Evolutionary conservation across 2,888 invertebrate genomes (phyloP).

Genomic region (Hirtodrosophila duncani): DNA sequence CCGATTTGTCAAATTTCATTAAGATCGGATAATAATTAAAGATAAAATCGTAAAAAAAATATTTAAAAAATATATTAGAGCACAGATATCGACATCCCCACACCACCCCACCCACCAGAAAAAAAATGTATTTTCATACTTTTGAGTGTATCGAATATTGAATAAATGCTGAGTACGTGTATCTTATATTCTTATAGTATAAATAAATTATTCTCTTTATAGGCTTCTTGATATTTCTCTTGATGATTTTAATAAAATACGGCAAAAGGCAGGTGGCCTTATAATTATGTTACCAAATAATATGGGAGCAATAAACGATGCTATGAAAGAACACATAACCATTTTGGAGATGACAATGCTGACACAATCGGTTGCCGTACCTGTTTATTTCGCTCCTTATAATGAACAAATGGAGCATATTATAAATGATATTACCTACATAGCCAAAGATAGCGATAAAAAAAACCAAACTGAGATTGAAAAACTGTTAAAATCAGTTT

Average conservation of each 20-base stretch:
- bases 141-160: too few species aligned
- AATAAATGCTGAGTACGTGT: too few species aligned
- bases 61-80: too few species aligned
- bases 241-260: slow-evolving; percentile 86
- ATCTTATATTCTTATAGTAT: not conserved
- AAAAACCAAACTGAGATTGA: slow-evolving; percentile 86
- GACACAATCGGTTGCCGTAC: slow-evolving; percentile 87
- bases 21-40: too few species aligned
- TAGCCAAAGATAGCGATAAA: slow-evolving; percentile 48
- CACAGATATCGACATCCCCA: too few species aligned
- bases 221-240: slow-evolving; percentile 87
- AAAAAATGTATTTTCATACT: too few species aligned
- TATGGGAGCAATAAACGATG: slow-evolving; percentile 81
- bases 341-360: slow-evolving; percentile 90
- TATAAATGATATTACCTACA: slow-evolving; percentile 84
- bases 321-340: slow-evolving; percentile 87
- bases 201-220: not conserved
- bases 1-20: too few species aligned
- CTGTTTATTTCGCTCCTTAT: slow-evolving; percentile 92
- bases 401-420: slow-evolving; percentile 86
- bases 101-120: too few species aligned
- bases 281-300: slow-evolving; percentile 90
- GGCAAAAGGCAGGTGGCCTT: slow-evolving; percentile 90
- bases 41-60: too few species aligned
- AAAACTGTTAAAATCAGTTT: slow-evolving; percentile 90